Conservation (phyloP, 1,140 invertebrate species). For the Drosophila navojoa region DNA sequence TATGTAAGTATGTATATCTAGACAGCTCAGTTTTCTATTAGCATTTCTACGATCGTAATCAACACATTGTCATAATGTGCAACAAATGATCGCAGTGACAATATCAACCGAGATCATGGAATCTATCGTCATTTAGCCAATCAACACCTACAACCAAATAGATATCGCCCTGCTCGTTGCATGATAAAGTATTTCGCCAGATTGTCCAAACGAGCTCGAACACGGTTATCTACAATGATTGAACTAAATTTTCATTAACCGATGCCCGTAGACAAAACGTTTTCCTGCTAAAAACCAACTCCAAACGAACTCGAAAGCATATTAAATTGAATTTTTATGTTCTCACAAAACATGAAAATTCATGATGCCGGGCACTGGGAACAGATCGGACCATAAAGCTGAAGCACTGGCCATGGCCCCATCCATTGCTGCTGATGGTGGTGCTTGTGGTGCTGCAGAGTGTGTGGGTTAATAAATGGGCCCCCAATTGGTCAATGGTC, state of each 20-base stretch:
- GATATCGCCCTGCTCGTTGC: not conserved
- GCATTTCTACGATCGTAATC: not conserved
- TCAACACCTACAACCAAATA: conserved; percentile 33
- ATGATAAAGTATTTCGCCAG: conserved; percentile 31
- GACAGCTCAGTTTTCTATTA: not conserved
- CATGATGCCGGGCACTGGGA: conserved; percentile 50
- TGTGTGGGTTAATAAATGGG: conserved; percentile 74
- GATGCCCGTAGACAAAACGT: conserved; percentile 66
- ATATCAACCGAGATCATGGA: conserved; percentile 25
- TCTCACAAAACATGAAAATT: conserved; percentile 72
- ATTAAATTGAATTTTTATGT: conserved; percentile 82
- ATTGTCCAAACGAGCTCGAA: conserved; percentile 21
- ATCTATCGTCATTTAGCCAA: conserved; percentile 10
- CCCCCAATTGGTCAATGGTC: conserved; percentile 12
- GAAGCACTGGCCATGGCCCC: conserved; percentile 24
- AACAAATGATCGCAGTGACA: conserved; percentile 22
- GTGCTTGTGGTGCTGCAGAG: not conserved
- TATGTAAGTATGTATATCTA: not conserved
- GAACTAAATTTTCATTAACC: conserved; percentile 61
- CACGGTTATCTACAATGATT: conserved; percentile 48
- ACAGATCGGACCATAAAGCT: conserved; percentile 58
- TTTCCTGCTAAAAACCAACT: conserved; percentile 51
- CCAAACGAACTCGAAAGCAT: conserved; percentile 46
- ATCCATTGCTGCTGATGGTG: not conserved
- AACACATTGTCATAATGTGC: conserved; percentile 12